Base-by-base conservation (phyloP, 2,888 invertebrate genomes). In the Plebejus anna region DNA sequence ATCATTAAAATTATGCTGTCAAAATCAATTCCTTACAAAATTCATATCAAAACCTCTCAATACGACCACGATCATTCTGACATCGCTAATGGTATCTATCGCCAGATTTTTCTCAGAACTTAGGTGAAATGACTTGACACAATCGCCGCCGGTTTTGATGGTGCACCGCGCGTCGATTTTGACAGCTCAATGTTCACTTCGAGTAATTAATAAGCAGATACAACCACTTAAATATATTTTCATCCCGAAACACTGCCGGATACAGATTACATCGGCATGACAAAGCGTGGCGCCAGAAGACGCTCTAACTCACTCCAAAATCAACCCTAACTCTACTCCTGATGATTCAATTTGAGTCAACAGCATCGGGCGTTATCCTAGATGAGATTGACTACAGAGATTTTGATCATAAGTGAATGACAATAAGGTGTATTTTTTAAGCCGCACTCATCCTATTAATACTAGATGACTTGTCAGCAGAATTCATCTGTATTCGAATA, bases 171-270 rank as follows among this genome's bases (percentile, higher is more conserved):
- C 90, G 91, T 91, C 89, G 87, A 86, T 87, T 91, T 88, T 92
- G 93, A 92, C 93, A 92, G 94, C 90, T 88, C 88, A 83, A 88
- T 88, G 89, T 90, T 88, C 85, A 86, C 88, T 84, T 87, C 88
- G 88, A 87, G 88, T 93, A 94, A 93, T 94, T 93, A 94, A 93
- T 94, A 92, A 93, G 88, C 92, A 94, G 94, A 93, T 93, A 92
- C 92, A 93, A 89, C 91, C 93, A 93, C 94, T 94, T 93, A 92
- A 94, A 93, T 92, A 76, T 79, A 91, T 92, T 93, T 94, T 92
- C 92, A 92, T 91, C 92, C 92, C 90, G 87, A 93, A 94, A 91
- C 91, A 89, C 88, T 91, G 92, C 92, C 94, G 94, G 94, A 94
- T 90, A 90, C 89, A 90, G 93, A 94, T 94, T 82, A 87, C 89